These are phyloP conservation scores for Loriculus beryllinus DNA, from an alignment of 2,797 vertebrate genomes.

Conservation along the genomic window DNA sequence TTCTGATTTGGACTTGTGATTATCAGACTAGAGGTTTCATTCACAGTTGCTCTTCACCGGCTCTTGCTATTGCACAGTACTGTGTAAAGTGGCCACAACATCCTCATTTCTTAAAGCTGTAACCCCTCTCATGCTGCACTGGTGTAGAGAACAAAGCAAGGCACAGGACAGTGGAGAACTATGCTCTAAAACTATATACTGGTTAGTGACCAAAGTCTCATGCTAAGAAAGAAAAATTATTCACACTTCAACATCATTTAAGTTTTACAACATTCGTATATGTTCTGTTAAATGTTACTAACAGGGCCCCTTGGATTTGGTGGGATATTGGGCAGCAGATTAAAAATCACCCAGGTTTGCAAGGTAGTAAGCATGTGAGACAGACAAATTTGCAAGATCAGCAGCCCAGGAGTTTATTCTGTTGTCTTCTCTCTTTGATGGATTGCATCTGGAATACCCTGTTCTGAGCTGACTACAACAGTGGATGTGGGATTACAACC, in stretches of 20 bases:
- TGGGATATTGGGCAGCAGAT: not conserved
- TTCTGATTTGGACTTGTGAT: not conserved
- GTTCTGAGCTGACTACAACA: not conserved
- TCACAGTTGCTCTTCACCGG: not conserved
- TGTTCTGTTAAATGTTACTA: not conserved
- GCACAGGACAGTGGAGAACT: not conserved
- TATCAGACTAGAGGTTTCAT: not conserved
- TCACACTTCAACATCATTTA: not conserved
- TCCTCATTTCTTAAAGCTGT: not conserved
- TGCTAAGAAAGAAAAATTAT: not conserved
- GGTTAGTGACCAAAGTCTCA: not conserved
- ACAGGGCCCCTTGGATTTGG: not conserved
- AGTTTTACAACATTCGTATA: not conserved
- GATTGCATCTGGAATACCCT: not conserved
- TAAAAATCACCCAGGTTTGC: not conserved
- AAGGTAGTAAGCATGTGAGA: not conserved
- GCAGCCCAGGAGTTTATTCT: not conserved
- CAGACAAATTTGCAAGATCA: not conserved
- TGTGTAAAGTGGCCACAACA: not conserved
- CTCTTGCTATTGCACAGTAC: not conserved
- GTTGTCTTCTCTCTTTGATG: not conserved
- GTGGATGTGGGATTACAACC: not conserved
- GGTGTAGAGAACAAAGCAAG: not conserved
- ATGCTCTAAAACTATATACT: not conserved
- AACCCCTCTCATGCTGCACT: not conserved